These are phyloP conservation scores for Tineola bisselliella DNA, from an alignment of 2,888 invertebrate genomes.

Conservation along the genomic window DNA sequence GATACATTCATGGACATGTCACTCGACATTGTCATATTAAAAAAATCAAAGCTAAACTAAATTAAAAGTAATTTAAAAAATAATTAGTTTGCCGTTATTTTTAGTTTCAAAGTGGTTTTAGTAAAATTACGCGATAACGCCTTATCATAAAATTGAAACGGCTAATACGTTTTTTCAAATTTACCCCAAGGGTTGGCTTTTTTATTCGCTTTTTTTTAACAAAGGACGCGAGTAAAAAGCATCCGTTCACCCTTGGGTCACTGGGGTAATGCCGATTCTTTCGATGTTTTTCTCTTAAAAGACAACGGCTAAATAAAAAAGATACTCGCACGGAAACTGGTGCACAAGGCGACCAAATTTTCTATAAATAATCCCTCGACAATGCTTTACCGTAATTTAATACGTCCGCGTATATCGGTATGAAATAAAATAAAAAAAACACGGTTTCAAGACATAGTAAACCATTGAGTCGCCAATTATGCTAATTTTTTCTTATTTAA, in stretches of 20 bases:
- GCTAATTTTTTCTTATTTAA: not conserved
- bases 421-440: conserved; percentile 48
- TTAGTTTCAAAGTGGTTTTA: too few species aligned
- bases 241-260: not conserved
- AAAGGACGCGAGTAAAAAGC: not conserved
- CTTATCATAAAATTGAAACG: not conserved
- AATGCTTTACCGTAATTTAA: conserved; percentile 58
- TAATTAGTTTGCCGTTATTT: too few species aligned
- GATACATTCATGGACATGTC: too few species aligned
- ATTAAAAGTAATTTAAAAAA: too few species aligned
- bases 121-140: not conserved
- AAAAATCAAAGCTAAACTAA: too few species aligned
- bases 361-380: conserved; percentile 65
- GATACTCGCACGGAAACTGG: conserved; percentile 34
- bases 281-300: not conserved
- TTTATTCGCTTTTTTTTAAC: not conserved
- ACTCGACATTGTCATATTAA: too few species aligned
- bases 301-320: not conserved
- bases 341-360: conserved; percentile 59
- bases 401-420: conserved; percentile 57
- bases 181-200: not conserved
- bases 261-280: not conserved
- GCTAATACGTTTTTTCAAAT: not conserved
- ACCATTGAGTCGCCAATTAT: conserved; percentile 30
- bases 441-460: conserved; percentile 26